Conservation (phyloP, 2,888 invertebrate species). For the Drosophila setosimentum region DNA sequence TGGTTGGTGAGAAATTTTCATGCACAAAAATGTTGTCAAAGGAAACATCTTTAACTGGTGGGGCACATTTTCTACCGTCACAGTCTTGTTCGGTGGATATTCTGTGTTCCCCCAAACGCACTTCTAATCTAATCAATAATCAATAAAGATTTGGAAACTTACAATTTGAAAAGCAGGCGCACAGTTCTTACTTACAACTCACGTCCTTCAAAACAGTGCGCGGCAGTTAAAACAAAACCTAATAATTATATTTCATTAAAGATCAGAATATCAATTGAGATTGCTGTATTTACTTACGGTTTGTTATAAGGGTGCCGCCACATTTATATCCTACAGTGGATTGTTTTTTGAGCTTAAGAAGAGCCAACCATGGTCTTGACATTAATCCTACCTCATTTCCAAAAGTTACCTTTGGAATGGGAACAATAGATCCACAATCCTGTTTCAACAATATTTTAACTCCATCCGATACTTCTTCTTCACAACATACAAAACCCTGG, state of each 20-base stretch:
- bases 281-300: slow-evolving; percentile 20
- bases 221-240: slow-evolving; percentile 48
- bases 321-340: not conserved
- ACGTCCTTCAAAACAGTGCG: slow-evolving; percentile 25
- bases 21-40: slow-evolving; percentile 6
- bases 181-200: slow-evolving; percentile 22
- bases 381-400: not conserved
- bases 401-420: accelerated
- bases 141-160: not conserved
- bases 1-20: accelerated
- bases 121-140: slow-evolving; percentile 12
- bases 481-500: slow-evolving; percentile 17
- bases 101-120: slow-evolving; percentile 34
- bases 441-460: slow-evolving; percentile 5
- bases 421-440: slow-evolving; percentile 18
- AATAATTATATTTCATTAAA: not conserved
- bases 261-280: not conserved
- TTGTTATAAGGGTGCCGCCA: slow-evolving; percentile 33
- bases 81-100: slow-evolving; percentile 9
- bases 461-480: slow-evolving; percentile 1
- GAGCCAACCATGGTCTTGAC: slow-evolving; percentile 44
- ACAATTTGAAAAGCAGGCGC: not conserved
- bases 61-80: not conserved
- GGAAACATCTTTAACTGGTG: slow-evolving; percentile 14
- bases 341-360: not conserved